A percentile compares a stretch with the other conserved stretches of the same genome.
Evolutionary conservation across 2,113 vertebrate genomes (phyloP).

Genomic region (Trogon melanurus): DNA sequence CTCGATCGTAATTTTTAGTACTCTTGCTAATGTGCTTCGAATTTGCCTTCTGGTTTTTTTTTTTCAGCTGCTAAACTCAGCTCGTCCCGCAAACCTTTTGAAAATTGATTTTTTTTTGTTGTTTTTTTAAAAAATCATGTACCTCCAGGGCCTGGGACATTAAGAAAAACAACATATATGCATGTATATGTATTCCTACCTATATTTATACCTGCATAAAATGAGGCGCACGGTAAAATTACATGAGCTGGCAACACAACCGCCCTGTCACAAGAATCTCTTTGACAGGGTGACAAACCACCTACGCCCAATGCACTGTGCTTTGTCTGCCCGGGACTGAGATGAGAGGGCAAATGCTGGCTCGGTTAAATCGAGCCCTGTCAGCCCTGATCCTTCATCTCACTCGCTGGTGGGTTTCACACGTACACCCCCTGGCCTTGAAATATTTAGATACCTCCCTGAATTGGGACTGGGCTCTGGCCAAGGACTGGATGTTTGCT

Average conservation of each 20-base stretch:
- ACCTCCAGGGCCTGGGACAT: not conserved
- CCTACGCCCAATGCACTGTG: fast-evolving
- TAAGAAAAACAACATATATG: not conserved
- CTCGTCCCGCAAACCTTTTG: not conserved
- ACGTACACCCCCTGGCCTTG: not conserved
- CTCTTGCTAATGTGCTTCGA: conserved; percentile 7
- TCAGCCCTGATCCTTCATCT: not conserved
- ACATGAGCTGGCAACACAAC: not conserved
- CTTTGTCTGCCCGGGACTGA: not conserved
- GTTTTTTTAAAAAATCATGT: not conserved
- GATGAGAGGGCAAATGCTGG: not conserved
- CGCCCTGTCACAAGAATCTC: not conserved
- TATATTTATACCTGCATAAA: not conserved
- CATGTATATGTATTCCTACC: not conserved
- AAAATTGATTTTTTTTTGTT: not conserved
- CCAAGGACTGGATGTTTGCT: not conserved
- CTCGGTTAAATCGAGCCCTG: not conserved
- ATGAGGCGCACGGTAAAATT: not conserved
- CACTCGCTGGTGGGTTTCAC: not conserved
- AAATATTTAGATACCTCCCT: not conserved
- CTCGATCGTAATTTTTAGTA: not conserved
- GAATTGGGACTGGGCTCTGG: not conserved
- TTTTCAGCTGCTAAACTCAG: not conserved
- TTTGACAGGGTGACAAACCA: not conserved
- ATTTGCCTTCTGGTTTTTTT: not conserved